phyloP scores from a whole-genome alignment of 1,140 invertebrate species.

The Halotydeus destructor region DNA sequence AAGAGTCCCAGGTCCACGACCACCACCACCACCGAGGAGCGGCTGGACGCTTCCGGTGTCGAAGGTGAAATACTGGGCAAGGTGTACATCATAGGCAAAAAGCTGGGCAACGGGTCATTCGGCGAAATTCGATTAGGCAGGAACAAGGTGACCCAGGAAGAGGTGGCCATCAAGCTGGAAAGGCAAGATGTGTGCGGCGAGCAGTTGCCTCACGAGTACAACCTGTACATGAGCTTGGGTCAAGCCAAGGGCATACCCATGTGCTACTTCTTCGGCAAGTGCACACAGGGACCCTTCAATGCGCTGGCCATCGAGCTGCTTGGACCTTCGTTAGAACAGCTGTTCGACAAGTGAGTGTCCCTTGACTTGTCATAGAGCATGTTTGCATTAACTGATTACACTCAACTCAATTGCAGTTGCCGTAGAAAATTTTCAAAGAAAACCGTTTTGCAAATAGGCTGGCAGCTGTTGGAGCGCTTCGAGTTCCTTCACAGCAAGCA shows the following conservation, averaged over 20 bases:
- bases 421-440: conserved; percentile 6
- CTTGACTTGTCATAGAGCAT: too few species aligned
- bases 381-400: too few species aligned
- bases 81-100: too few species aligned
- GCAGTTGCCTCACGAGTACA: not conserved
- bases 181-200: not conserved
- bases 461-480: conserved; percentile 1
- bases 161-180: not conserved
- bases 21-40: too few species aligned
- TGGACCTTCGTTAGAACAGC: conserved; percentile 17
- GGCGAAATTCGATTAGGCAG: not conserved
- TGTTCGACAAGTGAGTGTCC: conserved; percentile 18
- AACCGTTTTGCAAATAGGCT: conserved; percentile 6
- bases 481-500: conserved; percentile 8
- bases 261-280: not conserved
- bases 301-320: conserved; percentile 16
- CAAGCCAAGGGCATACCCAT: not conserved
- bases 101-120: not conserved
- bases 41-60: too few species aligned
- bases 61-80: too few species aligned
- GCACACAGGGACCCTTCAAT: not conserved
- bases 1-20: too few species aligned
- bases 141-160: not conserved
- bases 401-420: too few species aligned
- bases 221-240: not conserved